phyloP scores from a whole-genome alignment of 1,140 invertebrate species.

The Stenopsyche tienmushanensis region DNA sequence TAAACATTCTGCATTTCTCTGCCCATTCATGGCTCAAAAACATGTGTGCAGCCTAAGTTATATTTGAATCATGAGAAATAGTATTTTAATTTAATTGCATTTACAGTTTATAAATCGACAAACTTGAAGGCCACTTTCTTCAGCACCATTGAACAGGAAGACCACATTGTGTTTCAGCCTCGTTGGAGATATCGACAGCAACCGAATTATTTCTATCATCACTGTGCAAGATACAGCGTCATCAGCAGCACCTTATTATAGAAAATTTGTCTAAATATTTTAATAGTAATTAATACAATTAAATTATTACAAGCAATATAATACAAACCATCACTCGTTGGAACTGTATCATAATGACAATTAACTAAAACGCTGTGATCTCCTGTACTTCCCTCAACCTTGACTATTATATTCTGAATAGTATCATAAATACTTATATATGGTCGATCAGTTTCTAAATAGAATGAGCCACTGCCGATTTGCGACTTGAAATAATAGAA shows the following conservation, averaged over 20 bases:
- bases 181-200: constrained; percentile 57
- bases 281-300: constrained; percentile 25
- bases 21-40: constrained; percentile 79
- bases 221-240: constrained; percentile 73
- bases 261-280: no score
- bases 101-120: no score
- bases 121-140: constrained; percentile 65
- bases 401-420: constrained; percentile 68
- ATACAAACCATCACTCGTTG: constrained; percentile 62
- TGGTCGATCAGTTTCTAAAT: constrained; percentile 47
- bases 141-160: constrained; percentile 81
- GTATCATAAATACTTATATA: constrained; percentile 57
- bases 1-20: constrained; percentile 61
- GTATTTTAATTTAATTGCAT: no score
- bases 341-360: constrained; percentile 79
- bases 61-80: constrained; percentile 10
- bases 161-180: constrained; percentile 63
- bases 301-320: neutral
- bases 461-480: constrained; percentile 53
- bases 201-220: constrained; percentile 70
- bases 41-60: constrained; percentile 73
- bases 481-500: constrained; percentile 28
- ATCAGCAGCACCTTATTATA: constrained; percentile 76
- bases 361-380: constrained; percentile 69
- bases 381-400: constrained; percentile 58